Evolutionary conservation across 2,888 invertebrate genomes (phyloP), one percentile per base, ranked within the genome.

Genomic region (Ischnus inquisitorius): DNA sequence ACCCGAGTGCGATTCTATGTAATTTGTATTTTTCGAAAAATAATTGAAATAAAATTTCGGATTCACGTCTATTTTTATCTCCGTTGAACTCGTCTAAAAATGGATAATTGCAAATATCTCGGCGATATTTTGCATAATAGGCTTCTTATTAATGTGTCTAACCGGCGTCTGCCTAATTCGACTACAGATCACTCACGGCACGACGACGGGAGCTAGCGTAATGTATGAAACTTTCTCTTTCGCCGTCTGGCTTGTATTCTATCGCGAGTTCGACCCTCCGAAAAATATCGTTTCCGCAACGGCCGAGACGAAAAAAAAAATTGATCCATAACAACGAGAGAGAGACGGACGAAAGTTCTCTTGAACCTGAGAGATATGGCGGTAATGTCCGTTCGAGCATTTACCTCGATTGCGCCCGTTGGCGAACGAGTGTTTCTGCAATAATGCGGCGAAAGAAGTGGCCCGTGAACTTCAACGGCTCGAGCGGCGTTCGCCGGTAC

Each of bases 221-320:
- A 65, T 65, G 60, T 54, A 77, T 67, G 28, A 64, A 88, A 88
- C 89, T 91, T 90, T 92, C 90, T 91, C 90, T 91, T 90, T 92
- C 91, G 84, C 91, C 76, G 85, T 60, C 39, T 39, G 62, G 22
- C 34, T 69, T 62, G 25, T 25, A 51, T 43, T 78, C 75, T 43
- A 82, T 79, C 79, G 69, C 14, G 22, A 41, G 67, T 71, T 62
- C 34, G 54, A 65, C 51, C 51, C 69, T 25, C 14, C 5, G 22
- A 60, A 60, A 60, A 28, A 28, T 28, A 60, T 19, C 14, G 10
- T 54, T 65, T 75, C 19, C 16, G 34, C 28, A 28, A 16, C 22
- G 34, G 16, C 51, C 51, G 51, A 25, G 14, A 12, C 28, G 51
- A 22, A 65, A 65, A 19, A 39, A 46, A 46, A 43, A 48, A 6